These are phyloP conservation scores for Sphaerophoria taeniata DNA, from an alignment of 2,888 invertebrate species.

Conservation along the genomic window DNA sequence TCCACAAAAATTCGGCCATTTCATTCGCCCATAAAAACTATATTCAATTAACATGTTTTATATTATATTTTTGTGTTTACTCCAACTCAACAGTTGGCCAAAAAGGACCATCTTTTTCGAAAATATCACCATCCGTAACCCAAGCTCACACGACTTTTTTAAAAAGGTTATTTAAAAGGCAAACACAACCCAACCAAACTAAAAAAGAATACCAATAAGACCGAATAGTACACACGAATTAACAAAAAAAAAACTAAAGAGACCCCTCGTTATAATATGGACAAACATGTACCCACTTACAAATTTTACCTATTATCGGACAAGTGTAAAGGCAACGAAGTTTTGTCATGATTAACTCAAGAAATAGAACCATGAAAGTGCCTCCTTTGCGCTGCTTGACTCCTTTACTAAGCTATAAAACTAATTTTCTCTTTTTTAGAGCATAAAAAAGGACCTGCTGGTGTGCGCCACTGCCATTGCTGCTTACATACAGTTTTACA, in stretches of 20 bases:
- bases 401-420: not conserved
- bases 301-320: too few relatives aligned
- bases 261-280: constrained; percentile 28
- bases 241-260: not conserved
- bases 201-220: not conserved
- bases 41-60: constrained; percentile 26
- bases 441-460: not conserved
- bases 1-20: too few relatives aligned
- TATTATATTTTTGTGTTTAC: constrained; percentile 8
- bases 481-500: constrained; percentile 39
- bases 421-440: constrained; percentile 24
- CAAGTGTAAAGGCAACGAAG: not conserved
- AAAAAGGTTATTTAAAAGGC: constrained; percentile 33
- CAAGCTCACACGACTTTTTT: not conserved
- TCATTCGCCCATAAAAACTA: not conserved
- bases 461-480: not conserved
- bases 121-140: not conserved
- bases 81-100: not conserved
- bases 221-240: too few relatives aligned
- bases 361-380: constrained; percentile 31
- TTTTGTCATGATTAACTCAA: constrained; percentile 37
- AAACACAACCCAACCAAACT: constrained; percentile 4
- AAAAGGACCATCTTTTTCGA: not conserved
- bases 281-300: constrained; percentile 17
- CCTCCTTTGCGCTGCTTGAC: constrained; percentile 1